Evolutionary conservation across 2,797 vertebrate genomes (phyloP).

Genomic region (Enteromius thamalakanensis): DNA sequence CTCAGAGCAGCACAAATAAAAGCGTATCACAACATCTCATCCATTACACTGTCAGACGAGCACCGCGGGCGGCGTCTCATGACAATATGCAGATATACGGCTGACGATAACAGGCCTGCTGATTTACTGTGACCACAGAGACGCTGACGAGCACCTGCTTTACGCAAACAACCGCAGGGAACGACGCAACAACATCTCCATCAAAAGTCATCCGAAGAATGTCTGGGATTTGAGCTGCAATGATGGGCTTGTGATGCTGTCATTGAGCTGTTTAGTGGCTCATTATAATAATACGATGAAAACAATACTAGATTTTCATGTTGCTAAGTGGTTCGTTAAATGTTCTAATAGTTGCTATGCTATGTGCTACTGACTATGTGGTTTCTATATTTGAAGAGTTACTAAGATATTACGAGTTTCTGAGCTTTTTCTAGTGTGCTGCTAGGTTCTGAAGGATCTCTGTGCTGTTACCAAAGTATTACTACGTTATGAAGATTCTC

Average conservation of each 20-base stretch:
- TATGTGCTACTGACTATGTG: neutral
- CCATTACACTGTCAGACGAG: slow-evolving; percentile 52
- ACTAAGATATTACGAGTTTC: neutral
- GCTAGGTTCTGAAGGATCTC: neutral
- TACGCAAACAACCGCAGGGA: slow-evolving; percentile 15
- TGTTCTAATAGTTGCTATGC: neutral
- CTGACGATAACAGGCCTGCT: slow-evolving; percentile 10
- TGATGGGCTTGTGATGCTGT: no score
- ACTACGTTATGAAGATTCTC: neutral
- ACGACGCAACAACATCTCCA: neutral
- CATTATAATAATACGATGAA: neutral
- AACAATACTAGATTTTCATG: neutral
- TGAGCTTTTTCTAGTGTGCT: no score
- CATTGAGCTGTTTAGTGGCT: neutral
- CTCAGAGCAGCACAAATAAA: slow-evolving; percentile 59
- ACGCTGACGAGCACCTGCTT: slow-evolving; percentile 29
- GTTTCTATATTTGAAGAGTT: neutral
- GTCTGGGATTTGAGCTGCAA: neutral
- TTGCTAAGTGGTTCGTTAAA: neutral
- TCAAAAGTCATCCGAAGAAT: neutral
- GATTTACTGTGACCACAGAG: slow-evolving; percentile 45
- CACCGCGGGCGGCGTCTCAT: slow-evolving; percentile 11
- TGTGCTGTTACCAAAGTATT: neutral
- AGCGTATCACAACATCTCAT: slow-evolving; percentile 57
- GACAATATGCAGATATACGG: slow-evolving; percentile 54